Conservation (phyloP, 2,113 vertebrate genomes). For the Suncus etruscus region DNA sequence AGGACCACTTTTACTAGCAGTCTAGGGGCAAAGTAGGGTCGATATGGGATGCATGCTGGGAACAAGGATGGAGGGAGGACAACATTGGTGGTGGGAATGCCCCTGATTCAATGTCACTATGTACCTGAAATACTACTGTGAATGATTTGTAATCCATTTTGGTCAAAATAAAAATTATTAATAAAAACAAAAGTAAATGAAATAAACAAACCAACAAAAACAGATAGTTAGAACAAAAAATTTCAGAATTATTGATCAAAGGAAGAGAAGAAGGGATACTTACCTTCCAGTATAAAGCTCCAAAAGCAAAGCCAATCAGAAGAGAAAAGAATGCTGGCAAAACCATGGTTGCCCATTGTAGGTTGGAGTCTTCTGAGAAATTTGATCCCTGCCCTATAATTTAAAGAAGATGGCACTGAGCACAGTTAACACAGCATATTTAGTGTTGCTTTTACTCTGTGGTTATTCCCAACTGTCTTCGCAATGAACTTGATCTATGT, state of each 20-base stretch:
- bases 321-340: slow-evolving; percentile 87
- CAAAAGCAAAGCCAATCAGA: slow-evolving; percentile 88
- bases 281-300: slow-evolving; percentile 91
- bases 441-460: background rate
- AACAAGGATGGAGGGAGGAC: no score
- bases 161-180: no score
- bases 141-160: no score
- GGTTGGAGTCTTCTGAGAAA: slow-evolving; percentile 77
- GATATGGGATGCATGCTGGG: no score
- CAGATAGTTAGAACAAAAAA: slow-evolving; percentile 4
- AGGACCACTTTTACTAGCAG: no score
- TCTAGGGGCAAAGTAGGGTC: no score
- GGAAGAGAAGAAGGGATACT: slow-evolving; percentile 33
- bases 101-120: no score
- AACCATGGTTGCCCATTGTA: slow-evolving; percentile 88
- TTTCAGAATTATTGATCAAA: background rate
- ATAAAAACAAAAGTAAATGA: no score
- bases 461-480: background rate
- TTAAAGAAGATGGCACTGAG: slow-evolving; percentile 66
- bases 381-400: slow-evolving; percentile 84
- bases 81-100: no score
- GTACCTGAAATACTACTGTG: no score
- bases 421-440: no score
- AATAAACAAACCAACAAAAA: no score
- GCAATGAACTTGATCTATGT: background rate